phyloP scores from a whole-genome alignment of 2,888 invertebrate genomes.

The Biston stratarius region DNA sequence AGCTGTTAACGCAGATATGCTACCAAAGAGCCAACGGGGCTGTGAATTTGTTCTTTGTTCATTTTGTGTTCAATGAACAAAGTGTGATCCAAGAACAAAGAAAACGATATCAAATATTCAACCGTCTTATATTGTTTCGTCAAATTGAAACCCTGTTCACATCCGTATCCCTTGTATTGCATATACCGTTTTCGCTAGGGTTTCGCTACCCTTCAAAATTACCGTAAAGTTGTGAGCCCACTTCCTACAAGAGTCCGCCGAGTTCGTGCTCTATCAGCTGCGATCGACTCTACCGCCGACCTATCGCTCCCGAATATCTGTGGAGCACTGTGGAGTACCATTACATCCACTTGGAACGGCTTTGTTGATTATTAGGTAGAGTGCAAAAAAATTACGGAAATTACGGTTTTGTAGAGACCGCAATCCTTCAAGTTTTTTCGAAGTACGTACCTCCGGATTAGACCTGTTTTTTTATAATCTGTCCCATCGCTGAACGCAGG shows the following conservation, averaged over 20 bases:
- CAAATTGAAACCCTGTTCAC: conserved; percentile 30
- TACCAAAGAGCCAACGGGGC: too few relatives aligned
- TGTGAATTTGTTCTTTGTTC: too few relatives aligned
- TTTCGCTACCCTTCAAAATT: conserved; percentile 37
- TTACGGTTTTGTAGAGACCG: conserved; percentile 5
- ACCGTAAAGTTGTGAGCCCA: conserved; percentile 40
- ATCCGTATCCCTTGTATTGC: conserved; percentile 26
- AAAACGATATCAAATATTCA: conserved; percentile 1
- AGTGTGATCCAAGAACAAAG: background rate
- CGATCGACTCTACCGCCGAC: conserved; percentile 45
- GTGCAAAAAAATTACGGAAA: conserved; percentile 16
- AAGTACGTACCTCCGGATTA: background rate
- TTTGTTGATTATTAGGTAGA: conserved; percentile 29
- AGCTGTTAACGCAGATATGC: too few relatives aligned
- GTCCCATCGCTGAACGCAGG: too few relatives aligned
- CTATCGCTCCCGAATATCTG: conserved; percentile 33
- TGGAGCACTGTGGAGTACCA: conserved; percentile 23
- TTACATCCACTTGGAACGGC: conserved; percentile 23
- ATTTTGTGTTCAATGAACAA: too few relatives aligned
- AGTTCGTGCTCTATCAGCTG: conserved; percentile 53
- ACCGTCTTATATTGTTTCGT: conserved; percentile 13
- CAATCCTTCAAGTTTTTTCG: background rate
- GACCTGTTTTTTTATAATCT: too few relatives aligned
- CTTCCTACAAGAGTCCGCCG: conserved; percentile 39
- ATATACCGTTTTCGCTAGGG: conserved; percentile 29